Evolutionary conservation across 2,888 invertebrate genomes (phyloP).

Genomic region (Platerodrilus igneus): DNA sequence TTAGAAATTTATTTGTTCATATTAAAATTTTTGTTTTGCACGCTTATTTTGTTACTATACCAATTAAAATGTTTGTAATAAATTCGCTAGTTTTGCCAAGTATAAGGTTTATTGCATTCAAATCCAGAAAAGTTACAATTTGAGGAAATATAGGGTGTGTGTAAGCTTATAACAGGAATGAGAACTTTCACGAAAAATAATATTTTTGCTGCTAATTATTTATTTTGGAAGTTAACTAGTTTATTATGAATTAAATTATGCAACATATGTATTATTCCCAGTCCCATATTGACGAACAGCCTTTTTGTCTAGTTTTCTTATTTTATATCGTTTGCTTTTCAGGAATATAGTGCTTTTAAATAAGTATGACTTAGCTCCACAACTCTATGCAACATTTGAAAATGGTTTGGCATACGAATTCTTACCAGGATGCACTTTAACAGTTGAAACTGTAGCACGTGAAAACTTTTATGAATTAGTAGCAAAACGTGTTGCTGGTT

Average conservation of each 20-base stretch:
- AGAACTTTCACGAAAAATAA: no score
- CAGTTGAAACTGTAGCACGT: conserved; percentile 58
- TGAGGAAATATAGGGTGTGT: background rate
- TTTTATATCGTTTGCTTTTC: no score
- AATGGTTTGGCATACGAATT: conserved; percentile 93
- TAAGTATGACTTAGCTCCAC: conserved; percentile 73
- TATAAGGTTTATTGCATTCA: no score
- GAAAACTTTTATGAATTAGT: conserved; percentile 68
- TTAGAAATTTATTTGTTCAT: no score
- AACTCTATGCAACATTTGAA: conserved; percentile 83
- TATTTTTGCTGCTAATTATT: background rate
- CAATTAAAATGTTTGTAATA: no score
- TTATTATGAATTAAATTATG: background rate
- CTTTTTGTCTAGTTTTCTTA: no score
- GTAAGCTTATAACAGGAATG: background rate
- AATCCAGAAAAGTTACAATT: background rate
- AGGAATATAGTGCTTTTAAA: conserved; percentile 60
- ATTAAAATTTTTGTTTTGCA: no score
- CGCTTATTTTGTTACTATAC: no score
- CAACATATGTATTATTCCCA: conserved; percentile 3
- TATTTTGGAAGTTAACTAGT: background rate
- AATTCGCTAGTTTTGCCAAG: no score
- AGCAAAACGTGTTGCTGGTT: conserved; percentile 75
- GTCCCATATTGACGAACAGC: no score
- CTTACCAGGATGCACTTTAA: conserved; percentile 76